These are phyloP conservation scores for Vanessa atalanta DNA, from an alignment of 1,140 invertebrate species.

Conservation along the genomic window DNA sequence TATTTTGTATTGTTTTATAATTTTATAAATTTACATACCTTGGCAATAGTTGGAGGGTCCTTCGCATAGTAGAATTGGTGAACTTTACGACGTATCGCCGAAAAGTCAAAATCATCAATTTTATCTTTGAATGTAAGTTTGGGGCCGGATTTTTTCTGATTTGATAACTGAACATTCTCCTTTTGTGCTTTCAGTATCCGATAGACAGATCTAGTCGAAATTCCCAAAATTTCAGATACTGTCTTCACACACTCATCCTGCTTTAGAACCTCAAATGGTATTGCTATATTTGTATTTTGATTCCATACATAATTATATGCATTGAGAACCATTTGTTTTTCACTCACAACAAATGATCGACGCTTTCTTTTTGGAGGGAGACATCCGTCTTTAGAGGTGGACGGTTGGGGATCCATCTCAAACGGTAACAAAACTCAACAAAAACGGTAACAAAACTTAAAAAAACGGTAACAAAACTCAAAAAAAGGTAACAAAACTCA, in stretches of 20 bases:
- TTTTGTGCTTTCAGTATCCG: neutral
- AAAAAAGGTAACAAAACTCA: too few species aligned
- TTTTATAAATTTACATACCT: neutral
- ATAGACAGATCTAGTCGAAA: neutral
- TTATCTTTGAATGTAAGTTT: constrained; percentile 4
- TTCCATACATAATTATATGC: neutral
- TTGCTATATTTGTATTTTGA: neutral
- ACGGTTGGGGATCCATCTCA: constrained; percentile 1
- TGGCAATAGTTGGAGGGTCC: constrained; percentile 8
- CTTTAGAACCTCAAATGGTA: neutral
- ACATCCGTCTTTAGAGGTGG: constrained; percentile 1
- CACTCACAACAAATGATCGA: neutral
- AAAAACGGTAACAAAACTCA: too few species aligned
- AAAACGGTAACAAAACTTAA: too few species aligned
- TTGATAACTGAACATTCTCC: neutral
- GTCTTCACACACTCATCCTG: neutral
- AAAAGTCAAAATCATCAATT: constrained; percentile 4
- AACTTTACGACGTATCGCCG: neutral
- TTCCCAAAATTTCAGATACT: constrained; percentile 1
- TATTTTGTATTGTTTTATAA: constrained; percentile 4
- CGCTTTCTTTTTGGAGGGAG: neutral
- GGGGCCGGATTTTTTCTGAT: neutral
- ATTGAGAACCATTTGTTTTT: constrained; percentile 2
- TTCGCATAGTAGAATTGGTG: neutral
- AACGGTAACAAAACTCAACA: constrained; percentile 2